phyloP scores from a whole-genome alignment of 92 coral and sea anemone species.

The Plumapathes pennacea region DNA sequence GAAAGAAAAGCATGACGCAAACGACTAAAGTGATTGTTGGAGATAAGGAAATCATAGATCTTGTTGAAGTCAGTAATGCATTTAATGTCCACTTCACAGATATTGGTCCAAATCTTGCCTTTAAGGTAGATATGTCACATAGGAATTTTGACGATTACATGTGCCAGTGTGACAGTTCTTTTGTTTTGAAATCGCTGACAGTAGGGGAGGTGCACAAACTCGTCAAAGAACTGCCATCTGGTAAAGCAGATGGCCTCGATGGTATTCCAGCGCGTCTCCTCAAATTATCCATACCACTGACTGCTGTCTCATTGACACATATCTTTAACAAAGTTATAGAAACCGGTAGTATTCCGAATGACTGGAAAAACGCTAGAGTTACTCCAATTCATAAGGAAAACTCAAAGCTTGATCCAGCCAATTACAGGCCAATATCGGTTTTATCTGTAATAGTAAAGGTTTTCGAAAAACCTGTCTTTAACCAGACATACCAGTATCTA shows the following conservation, averaged over 20 bases:
- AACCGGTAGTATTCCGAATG: conserved; percentile 10
- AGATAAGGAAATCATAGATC: conserved; percentile 16
- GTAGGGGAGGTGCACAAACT: conserved; percentile 1
- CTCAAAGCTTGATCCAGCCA: conserved; percentile 11
- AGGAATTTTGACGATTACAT: conserved; percentile 10
- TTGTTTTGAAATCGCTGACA: background rate
- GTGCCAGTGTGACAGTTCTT: background rate
- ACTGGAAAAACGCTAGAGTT: conserved; percentile 18
- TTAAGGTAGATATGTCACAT: conserved; percentile 3
- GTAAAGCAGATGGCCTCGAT: conserved; percentile 18
- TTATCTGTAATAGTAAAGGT: conserved; percentile 5
- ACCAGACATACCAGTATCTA: too few species aligned
- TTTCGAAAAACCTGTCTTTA: too few species aligned
- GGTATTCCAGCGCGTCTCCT: conserved; percentile 13
- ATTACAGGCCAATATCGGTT: conserved; percentile 13
- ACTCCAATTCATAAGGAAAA: conserved; percentile 11
- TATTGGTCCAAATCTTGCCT: conserved; percentile 27
- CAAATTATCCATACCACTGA: conserved; percentile 5
- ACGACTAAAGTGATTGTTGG: conserved; percentile 21
- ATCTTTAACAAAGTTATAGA: conserved; percentile 3
- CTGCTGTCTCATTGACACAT: conserved; percentile 8
- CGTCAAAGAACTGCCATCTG: conserved; percentile 5
- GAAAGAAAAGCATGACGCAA: conserved; percentile 12
- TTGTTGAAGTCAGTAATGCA: conserved; percentile 9
- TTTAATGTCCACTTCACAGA: conserved; percentile 26